These are phyloP conservation scores for Pseudochaenichthys georgianus DNA, from an alignment of 2,797 vertebrate species.

Conservation along the genomic window DNA sequence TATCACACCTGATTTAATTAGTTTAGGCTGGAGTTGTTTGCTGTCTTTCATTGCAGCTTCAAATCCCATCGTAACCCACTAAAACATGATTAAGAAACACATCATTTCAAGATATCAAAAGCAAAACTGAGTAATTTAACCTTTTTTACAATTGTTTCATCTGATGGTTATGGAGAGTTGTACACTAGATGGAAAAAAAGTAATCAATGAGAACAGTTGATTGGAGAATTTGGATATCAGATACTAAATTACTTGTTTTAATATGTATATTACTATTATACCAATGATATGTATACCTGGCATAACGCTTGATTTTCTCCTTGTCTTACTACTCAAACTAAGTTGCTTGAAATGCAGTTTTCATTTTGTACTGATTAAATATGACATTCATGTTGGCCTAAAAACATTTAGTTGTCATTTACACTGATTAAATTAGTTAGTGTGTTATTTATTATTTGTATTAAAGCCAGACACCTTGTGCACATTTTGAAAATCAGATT, in stretches of 20 bases:
- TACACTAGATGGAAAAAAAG: not conserved
- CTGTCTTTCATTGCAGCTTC: not conserved
- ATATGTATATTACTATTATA: too few species aligned
- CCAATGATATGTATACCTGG: not conserved
- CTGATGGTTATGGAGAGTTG: not conserved
- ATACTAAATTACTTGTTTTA: too few species aligned
- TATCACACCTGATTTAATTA: not conserved
- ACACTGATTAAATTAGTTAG: not conserved
- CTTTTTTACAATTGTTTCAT: not conserved
- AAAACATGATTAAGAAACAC: not conserved
- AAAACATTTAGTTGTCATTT: not conserved
- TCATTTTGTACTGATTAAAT: not conserved
- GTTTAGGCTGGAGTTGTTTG: not conserved
- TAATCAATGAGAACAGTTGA: not conserved
- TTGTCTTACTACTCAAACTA: not conserved
- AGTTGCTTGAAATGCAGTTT: not conserved
- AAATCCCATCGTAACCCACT: not conserved
- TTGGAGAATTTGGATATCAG: too few species aligned
- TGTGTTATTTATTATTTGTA: too few species aligned
- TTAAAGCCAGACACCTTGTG: not conserved
- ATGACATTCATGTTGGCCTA: not conserved
- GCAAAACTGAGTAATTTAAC: not conserved
- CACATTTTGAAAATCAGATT: conserved; percentile 11
- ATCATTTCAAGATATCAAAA: not conserved
- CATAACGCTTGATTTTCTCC: not conserved